These are phyloP conservation scores for Philonicus albiceps DNA, from an alignment of 2,888 invertebrate genomes.

Conservation along the genomic window DNA sequence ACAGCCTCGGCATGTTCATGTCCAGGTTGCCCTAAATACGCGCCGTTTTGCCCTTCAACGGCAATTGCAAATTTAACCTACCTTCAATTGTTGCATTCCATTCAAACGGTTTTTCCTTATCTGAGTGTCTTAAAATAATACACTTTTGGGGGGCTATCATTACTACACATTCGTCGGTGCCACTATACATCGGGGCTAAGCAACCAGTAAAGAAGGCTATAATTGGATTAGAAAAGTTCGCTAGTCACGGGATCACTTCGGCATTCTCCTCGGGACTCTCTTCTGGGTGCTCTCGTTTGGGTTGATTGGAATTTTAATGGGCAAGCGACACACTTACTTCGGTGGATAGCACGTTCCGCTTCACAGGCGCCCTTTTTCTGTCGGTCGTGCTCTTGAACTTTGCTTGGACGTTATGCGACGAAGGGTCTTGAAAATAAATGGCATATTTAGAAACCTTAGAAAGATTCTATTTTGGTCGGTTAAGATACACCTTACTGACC, in stretches of 20 bases:
- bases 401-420: neutral
- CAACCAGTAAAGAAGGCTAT: conserved; percentile 17
- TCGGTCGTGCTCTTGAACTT: conserved; percentile 1
- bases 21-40: neutral
- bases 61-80: too few species aligned
- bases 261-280: conserved; percentile 27
- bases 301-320: conserved; percentile 34
- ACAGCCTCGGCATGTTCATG: neutral
- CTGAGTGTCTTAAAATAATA: neutral
- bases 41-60: neutral
- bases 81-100: conserved; percentile 9
- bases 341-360: neutral
- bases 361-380: neutral
- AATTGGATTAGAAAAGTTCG: conserved; percentile 27
- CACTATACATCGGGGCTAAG: neutral
- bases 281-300: neutral
- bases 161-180: neutral
- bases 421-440: neutral
- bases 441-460: neutral
- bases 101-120: neutral
- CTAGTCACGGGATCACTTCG: neutral
- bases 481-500: too few species aligned
- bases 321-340: neutral
- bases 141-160: neutral
- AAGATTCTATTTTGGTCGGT: too few species aligned